Conservation (phyloP, 2,888 invertebrate genomes). For the Slavum lentiscoides region DNA sequence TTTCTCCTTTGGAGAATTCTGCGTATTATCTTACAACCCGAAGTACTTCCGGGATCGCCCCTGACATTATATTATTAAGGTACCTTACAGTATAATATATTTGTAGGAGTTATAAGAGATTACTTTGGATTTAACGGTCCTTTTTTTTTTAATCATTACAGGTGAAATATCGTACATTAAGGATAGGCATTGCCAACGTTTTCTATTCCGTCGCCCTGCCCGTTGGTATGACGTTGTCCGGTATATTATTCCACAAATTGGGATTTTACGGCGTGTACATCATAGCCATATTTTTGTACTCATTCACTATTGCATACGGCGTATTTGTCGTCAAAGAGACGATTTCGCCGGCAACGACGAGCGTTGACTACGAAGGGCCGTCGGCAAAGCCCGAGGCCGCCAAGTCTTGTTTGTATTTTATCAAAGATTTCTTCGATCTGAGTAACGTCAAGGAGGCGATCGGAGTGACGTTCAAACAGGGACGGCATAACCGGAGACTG, state of each 20-base stretch:
- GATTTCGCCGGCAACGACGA: not conserved
- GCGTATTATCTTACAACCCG: no score
- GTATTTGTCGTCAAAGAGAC: slow-evolving; percentile 71
- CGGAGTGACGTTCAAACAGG: slow-evolving; percentile 77
- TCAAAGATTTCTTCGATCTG: slow-evolving; percentile 75
- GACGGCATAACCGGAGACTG: slow-evolving; percentile 73
- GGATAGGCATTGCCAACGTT: slow-evolving; percentile 86
- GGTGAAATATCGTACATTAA: slow-evolving; percentile 76
- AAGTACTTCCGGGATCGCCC: no score
- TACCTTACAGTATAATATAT: no score
- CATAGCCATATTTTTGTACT: slow-evolving; percentile 74
- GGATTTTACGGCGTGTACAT: slow-evolving; percentile 78
- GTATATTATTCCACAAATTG: slow-evolving; percentile 65
- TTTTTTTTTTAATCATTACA: not conserved
- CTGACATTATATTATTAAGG: no score
- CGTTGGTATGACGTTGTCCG: slow-evolving; percentile 85
- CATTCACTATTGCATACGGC: slow-evolving; percentile 76
- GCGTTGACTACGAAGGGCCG: not conserved
- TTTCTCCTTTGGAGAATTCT: no score
- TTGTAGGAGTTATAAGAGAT: no score
- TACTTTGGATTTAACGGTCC: no score
- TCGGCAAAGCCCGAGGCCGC: slow-evolving; percentile 53
- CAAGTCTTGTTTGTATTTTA: slow-evolving; percentile 61
- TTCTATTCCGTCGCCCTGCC: slow-evolving; percentile 87
- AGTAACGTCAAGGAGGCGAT: slow-evolving; percentile 78